A percentile compares a stretch with the other conserved stretches of the same genome.
Evolutionary conservation across 2,888 invertebrate genomes (phyloP).

Genomic region (Argyra leucocephala): DNA sequence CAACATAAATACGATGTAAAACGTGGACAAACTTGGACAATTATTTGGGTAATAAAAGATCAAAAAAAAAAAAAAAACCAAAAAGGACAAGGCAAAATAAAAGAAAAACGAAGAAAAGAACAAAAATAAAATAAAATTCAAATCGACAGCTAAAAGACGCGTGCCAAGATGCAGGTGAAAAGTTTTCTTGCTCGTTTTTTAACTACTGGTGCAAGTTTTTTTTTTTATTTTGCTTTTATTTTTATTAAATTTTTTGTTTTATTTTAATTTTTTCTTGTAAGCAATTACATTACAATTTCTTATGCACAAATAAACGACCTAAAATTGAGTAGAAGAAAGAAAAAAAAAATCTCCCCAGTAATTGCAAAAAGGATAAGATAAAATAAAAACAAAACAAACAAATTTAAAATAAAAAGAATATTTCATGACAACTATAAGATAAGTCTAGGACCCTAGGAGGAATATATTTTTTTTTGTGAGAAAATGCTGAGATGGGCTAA

Average conservation of each 20-base stretch:
- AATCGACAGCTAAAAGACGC: slow-evolving; percentile 6
- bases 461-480: no score
- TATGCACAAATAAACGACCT: neutral
- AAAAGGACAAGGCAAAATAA: neutral
- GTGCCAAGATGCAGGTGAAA: slow-evolving; percentile 3
- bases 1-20: slow-evolving; percentile 1
- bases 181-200: neutral
- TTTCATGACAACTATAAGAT: neutral
- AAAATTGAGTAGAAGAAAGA: neutral
- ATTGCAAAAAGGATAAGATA: neutral
- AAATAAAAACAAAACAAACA: neutral
- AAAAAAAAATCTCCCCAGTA: neutral
- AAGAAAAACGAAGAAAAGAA: neutral
- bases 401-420: neutral
- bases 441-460: no score
- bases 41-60: neutral
- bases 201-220: neutral
- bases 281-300: neutral
- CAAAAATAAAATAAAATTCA: neutral
- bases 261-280: neutral
- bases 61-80: neutral
- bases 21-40: slow-evolving; percentile 3
- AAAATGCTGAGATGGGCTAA: no score
- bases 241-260: no score
- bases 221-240: neutral